Evolutionary conservation across 2,113 vertebrate species (phyloP).

Genomic region (Setophaga kirtlandii): DNA sequence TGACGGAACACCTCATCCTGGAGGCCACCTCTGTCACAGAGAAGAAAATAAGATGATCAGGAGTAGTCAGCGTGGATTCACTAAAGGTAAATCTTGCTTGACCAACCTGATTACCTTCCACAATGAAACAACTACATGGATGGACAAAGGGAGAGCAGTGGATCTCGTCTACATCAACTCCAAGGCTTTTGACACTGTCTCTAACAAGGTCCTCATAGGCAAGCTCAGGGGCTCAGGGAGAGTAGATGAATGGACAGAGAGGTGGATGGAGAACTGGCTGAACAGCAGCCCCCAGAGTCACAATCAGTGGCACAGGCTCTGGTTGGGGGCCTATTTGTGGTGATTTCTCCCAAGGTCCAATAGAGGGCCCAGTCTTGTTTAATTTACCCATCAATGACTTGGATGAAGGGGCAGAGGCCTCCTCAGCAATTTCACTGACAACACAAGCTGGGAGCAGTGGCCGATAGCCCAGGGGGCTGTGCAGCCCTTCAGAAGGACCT

Average conservation of each 20-base stretch:
- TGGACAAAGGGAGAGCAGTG: background rate
- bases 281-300: background rate
- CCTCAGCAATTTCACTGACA: background rate
- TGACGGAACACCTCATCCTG: background rate
- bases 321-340: fast-evolving
- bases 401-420: background rate
- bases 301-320: background rate
- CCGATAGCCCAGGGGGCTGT: fast-evolving
- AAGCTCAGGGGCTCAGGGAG: background rate
- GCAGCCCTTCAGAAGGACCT: background rate
- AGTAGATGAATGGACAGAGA: background rate
- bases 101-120: background rate
- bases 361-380: background rate
- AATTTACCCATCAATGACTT: background rate
- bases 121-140: background rate
- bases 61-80: background rate
- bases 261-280: background rate
- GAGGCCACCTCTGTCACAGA: background rate
- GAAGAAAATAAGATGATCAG: background rate
- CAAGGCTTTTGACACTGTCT: background rate
- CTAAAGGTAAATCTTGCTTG: background rate
- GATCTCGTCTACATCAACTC: too few relatives aligned
- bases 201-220: too few relatives aligned
- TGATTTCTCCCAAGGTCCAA: fast-evolving
- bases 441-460: background rate